These are phyloP conservation scores for Oceanodroma tethys DNA, from an alignment of 2,113 vertebrate genomes.

Conservation along the genomic window DNA sequence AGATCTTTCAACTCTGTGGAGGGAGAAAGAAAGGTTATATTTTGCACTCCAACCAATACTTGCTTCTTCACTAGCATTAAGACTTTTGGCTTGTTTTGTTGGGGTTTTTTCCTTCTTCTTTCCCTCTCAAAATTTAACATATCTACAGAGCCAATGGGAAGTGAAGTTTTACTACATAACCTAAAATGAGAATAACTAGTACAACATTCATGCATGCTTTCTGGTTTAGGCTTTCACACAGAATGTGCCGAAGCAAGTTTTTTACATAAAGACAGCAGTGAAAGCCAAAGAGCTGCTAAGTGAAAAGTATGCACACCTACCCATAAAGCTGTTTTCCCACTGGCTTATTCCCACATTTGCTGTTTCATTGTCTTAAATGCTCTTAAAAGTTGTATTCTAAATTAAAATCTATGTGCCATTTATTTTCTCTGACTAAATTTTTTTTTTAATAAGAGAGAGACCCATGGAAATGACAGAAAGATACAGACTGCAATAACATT, in stretches of 20 bases:
- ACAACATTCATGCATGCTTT: background rate
- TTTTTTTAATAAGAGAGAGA: background rate
- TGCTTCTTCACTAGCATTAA: background rate
- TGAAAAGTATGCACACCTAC: background rate
- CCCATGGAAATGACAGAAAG: background rate
- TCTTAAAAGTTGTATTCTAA: background rate
- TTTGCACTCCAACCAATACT: background rate
- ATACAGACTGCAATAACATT: background rate
- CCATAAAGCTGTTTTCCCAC: background rate
- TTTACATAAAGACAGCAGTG: background rate
- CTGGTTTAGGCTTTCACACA: background rate
- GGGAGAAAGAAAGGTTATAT: background rate
- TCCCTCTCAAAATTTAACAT: background rate
- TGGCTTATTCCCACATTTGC: background rate
- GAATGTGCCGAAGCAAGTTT: background rate
- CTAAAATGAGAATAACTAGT: background rate
- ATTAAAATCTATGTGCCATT: background rate
- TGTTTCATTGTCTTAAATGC: background rate
- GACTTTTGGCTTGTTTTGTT: background rate
- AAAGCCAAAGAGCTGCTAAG: background rate
- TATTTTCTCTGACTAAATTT: background rate
- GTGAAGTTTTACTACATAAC: background rate
- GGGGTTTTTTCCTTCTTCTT: fast-evolving
- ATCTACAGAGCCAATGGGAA: background rate
- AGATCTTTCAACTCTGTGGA: slow-evolving; percentile 89